Percentiles rank a stretch among this genome's conserved stretches.
These are phyloP conservation scores for Lepisosteus oculatus DNA, from an alignment of 2,113 vertebrate genomes.

Conservation along the genomic window DNA sequence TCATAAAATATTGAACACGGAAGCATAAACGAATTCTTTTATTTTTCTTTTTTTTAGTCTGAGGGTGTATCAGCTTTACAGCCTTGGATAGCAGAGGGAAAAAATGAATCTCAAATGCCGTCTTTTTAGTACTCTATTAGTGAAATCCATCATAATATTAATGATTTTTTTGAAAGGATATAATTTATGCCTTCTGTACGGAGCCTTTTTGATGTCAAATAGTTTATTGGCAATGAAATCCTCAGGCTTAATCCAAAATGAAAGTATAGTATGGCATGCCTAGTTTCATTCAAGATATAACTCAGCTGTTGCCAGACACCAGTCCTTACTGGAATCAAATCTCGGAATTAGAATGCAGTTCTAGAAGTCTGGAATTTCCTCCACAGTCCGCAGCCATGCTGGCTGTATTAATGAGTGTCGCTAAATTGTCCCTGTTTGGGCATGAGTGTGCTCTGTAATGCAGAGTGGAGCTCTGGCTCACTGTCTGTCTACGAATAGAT, in stretches of 20 bases:
- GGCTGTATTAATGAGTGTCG: too few species aligned
- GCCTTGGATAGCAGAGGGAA: slow-evolving; percentile 50
- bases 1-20: slow-evolving; percentile 70
- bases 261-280: slow-evolving; percentile 44
- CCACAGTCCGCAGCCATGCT: too few species aligned
- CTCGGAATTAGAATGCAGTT: background rate
- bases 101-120: slow-evolving; percentile 52
- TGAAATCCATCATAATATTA: slow-evolving; percentile 58
- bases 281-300: slow-evolving; percentile 58
- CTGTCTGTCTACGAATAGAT: too few species aligned
- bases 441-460: too few species aligned
- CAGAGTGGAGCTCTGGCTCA: too few species aligned
- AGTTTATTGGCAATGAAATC: slow-evolving; percentile 56
- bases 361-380: too few species aligned
- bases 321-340: slow-evolving; percentile 51
- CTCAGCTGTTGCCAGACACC: slow-evolving; percentile 50
- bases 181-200: slow-evolving; percentile 64
- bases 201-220: slow-evolving; percentile 53
- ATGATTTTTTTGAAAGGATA: slow-evolving; percentile 58
- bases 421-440: too few species aligned
- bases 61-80: slow-evolving; percentile 56
- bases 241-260: slow-evolving; percentile 33
- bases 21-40: slow-evolving; percentile 52
- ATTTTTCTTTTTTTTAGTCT: slow-evolving; percentile 40
- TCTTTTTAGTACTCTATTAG: slow-evolving; percentile 65